These are phyloP conservation scores for Serranus cabrilla DNA, from an alignment of 2,797 vertebrate genomes.

Conservation along the genomic window DNA sequence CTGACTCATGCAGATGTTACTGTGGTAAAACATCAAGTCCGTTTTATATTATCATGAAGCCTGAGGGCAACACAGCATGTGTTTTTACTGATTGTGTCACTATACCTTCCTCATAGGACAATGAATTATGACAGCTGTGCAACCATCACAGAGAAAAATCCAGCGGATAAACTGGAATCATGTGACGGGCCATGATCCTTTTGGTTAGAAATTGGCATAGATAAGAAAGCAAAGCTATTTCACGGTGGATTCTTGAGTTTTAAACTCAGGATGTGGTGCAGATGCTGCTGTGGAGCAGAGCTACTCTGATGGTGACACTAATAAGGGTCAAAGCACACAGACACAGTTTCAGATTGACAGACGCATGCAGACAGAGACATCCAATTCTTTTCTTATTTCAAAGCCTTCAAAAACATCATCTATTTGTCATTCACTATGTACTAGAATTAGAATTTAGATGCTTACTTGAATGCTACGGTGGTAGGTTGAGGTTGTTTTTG, in stretches of 20 bases:
- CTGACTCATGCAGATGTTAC: slow-evolving; percentile 24
- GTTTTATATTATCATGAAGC: slow-evolving; percentile 41
- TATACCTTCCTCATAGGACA: slow-evolving; percentile 17
- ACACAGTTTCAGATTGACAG: slow-evolving; percentile 24
- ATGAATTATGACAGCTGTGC: slow-evolving; percentile 41
- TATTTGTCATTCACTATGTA: background rate
- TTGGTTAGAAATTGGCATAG: slow-evolving; percentile 13
- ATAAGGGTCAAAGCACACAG: slow-evolving; percentile 18
- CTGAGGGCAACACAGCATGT: slow-evolving; percentile 19
- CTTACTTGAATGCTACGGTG: background rate
- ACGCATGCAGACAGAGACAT: slow-evolving; percentile 10
- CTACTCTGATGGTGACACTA: slow-evolving; percentile 9
- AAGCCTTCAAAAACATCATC: background rate
- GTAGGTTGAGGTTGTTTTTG: background rate
- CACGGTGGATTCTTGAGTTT: slow-evolving; percentile 1
- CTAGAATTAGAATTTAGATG: no score
- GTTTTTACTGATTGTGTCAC: slow-evolving; percentile 47
- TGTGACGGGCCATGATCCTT: slow-evolving; percentile 19
- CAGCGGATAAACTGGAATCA: slow-evolving; percentile 13
- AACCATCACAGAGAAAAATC: slow-evolving; percentile 13
- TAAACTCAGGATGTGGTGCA: slow-evolving; percentile 11
- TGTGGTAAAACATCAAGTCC: slow-evolving; percentile 44
- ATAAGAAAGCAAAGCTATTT: background rate
- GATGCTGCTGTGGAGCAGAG: slow-evolving; percentile 17
- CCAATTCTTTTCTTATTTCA: slow-evolving; percentile 26